Evolutionary conservation across 1,140 invertebrate genomes (phyloP).

Genomic region (Drosophila asahinai): DNA sequence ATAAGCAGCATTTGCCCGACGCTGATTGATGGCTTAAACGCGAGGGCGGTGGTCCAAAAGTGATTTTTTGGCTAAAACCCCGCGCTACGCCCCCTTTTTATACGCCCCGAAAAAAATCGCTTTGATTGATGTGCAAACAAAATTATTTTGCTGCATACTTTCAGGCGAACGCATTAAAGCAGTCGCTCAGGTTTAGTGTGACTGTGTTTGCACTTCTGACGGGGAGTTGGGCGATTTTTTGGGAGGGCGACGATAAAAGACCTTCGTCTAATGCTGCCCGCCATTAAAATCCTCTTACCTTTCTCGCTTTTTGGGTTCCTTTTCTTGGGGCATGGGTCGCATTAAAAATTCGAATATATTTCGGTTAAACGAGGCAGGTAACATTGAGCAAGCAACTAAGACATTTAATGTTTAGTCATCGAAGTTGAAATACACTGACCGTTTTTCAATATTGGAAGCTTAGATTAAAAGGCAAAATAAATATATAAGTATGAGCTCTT

Average conservation of each 20-base stretch:
- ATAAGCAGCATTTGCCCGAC: constrained; percentile 56
- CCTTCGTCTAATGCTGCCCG: constrained; percentile 23
- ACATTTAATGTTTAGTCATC: not conserved
- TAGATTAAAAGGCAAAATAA: not conserved
- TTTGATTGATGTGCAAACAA: constrained; percentile 48
- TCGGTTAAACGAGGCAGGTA: constrained; percentile 48
- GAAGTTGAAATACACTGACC: constrained; percentile 28
- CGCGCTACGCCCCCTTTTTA: constrained; percentile 8
- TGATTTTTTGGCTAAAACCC: constrained; percentile 25
- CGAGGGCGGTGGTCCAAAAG: constrained; percentile 31
- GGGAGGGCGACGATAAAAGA: constrained; percentile 6
- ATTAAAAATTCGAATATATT: constrained; percentile 63
- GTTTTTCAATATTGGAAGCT: not conserved
- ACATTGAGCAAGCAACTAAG: constrained; percentile 31
- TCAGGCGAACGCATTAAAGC: constrained; percentile 36
- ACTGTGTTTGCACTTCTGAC: constrained; percentile 30
- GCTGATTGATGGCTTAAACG: constrained; percentile 57
- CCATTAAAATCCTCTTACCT: constrained; percentile 32
- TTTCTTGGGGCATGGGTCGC: constrained; percentile 28
- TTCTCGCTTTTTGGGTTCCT: constrained; percentile 7
- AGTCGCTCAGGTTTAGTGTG: constrained; percentile 17
- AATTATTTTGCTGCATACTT: constrained; percentile 42
- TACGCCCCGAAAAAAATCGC: constrained; percentile 5
- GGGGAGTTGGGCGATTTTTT: not conserved
- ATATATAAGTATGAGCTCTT: not conserved